phyloP scores from a whole-genome alignment of 2,797 vertebrate genomes.

The Enteromius treurensis region DNA sequence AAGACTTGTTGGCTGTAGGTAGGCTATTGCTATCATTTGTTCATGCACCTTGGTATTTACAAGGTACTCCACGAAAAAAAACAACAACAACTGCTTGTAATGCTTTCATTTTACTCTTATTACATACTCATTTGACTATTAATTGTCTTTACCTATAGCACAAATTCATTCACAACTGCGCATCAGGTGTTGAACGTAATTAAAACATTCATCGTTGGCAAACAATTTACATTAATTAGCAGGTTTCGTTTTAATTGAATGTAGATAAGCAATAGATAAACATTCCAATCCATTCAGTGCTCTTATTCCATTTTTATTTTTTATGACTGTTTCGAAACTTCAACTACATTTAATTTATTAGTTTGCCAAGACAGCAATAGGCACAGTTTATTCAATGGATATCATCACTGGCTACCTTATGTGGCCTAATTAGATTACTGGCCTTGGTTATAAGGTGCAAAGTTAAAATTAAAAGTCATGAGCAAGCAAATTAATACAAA shows the following conservation, averaged over 20 bases:
- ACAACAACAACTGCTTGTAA: background rate
- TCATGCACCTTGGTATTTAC: background rate
- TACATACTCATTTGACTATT: too few relatives aligned
- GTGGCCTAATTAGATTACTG: background rate
- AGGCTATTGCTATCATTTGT: background rate
- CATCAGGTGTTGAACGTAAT: slow-evolving; percentile 1
- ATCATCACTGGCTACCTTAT: background rate
- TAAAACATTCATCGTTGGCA: background rate
- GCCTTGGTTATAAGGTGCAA: background rate
- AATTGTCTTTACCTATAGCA: background rate
- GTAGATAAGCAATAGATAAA: background rate
- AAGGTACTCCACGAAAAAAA: background rate
- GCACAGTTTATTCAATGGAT: background rate
- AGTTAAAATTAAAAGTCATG: background rate
- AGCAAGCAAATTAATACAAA: background rate
- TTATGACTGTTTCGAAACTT: background rate
- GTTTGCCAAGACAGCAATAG: background rate
- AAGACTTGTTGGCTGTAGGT: background rate
- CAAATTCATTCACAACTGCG: background rate
- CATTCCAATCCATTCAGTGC: background rate
- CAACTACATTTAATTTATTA: background rate
- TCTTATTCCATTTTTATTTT: background rate
- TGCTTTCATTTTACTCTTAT: too few relatives aligned
- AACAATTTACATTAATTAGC: too few relatives aligned
- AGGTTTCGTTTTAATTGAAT: background rate